These are phyloP conservation scores for Aselliscus stoliczkanus DNA, from an alignment of 2,797 vertebrate species.

Conservation along the genomic window DNA sequence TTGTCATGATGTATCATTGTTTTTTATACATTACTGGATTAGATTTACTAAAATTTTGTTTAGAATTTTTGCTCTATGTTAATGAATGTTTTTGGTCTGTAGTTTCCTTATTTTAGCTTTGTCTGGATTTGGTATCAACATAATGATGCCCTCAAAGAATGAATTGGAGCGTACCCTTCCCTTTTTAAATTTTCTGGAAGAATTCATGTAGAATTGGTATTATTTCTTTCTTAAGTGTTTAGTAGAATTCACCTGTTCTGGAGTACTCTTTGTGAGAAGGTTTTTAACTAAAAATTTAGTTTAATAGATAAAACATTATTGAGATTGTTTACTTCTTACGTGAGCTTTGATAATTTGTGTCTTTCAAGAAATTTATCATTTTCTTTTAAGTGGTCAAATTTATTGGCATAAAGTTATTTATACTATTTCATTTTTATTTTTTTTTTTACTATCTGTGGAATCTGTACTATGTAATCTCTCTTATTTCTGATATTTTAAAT, in stretches of 20 bases:
- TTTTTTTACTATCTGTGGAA: neutral
- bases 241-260: neutral
- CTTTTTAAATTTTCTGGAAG: neutral
- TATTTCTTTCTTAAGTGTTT: neutral
- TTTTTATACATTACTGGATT: neutral
- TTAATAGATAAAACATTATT: neutral
- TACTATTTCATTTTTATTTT: neutral
- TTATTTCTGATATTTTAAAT: neutral
- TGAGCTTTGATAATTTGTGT: neutral
- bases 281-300: neutral
- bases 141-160: neutral
- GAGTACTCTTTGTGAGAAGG: neutral
- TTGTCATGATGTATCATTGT: neutral
- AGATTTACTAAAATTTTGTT: neutral
- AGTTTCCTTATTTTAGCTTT: neutral
- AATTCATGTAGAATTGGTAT: neutral
- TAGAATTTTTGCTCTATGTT: neutral
- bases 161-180: neutral
- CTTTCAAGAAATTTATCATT: neutral
- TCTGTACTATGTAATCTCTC: neutral
- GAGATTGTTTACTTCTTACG: neutral
- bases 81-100: neutral
- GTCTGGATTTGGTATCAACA: neutral
- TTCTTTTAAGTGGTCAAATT: neutral
- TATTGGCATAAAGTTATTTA: neutral